Evolutionary conservation across 2,797 vertebrate genomes (phyloP), one percentile per base, ranked within the genome.

Genomic region (Acipenser ruthenus): DNA sequence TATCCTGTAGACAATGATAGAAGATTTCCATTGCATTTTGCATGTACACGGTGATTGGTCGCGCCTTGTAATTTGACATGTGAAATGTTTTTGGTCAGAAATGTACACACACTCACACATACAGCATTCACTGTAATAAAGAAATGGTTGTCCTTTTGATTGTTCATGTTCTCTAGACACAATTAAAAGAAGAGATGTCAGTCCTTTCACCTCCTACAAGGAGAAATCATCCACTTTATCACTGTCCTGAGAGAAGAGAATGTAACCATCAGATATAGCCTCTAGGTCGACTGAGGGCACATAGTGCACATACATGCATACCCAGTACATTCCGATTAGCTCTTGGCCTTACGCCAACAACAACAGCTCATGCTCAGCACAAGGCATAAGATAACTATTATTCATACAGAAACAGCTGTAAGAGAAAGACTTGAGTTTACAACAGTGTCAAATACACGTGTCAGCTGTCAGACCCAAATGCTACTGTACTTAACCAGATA

Each of bases 291-390:
- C 70, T 0, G 3, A 69, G 73, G 70, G 65, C 11, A 0, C 10
- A 6, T 5, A 2, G 9, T 0, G 3, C 67, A 3, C 13, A 48
- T 0, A 9, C 50, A 9, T 2, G 62, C 62, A 1, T 10, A 12
- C 13, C 6, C 0, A 0, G 15, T 0, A n/a, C 37, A 11, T 69
- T 37, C 37, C 37, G 5, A 37, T 37, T 37, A 37, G 37, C 37
- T 37, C 2, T 68, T 81, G 75, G 75, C 79, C 6, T 0, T 12
- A 10, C 63, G 79, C 79, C 79, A 81, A 71, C 67, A 62, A 72
- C 61, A 81, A 75, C 70, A 59, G 4, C 53, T 15, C 60, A 69
- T 2, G 65, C 70, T 74, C 68, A 50, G 74, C 73, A 6, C 3
- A 23, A 60, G 77, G 69, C 71, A 58, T 71, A 12, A 53, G 72